A percentile compares a stretch with the other conserved stretches of the same genome.
Evolutionary conservation across 2,888 invertebrate genomes (phyloP).

Genomic region (Pristionchus fissidentatus): DNA sequence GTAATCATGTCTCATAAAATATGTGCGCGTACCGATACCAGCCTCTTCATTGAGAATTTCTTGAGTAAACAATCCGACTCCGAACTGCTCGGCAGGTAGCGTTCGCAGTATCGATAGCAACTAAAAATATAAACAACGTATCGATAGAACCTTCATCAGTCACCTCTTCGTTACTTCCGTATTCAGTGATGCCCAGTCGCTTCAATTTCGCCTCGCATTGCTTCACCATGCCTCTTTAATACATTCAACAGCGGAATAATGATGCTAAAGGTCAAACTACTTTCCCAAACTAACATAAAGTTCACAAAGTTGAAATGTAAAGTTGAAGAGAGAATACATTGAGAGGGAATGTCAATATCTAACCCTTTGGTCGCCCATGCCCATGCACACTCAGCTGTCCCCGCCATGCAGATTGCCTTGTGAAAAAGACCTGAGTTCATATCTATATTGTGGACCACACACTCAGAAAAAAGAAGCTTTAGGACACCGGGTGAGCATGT

Average conservation of each 20-base stretch:
- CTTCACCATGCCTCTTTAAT: too few species aligned
- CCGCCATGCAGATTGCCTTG: constrained; percentile 24
- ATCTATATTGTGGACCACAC: too few species aligned
- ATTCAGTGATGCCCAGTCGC: constrained; percentile 60
- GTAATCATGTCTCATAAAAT: too few species aligned
- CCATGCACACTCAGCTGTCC: neutral
- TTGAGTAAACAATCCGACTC: neutral
- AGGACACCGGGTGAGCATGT: too few species aligned
- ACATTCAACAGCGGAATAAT: too few species aligned
- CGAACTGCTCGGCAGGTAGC: neutral
- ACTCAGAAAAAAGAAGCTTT: too few species aligned
- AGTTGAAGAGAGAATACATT: too few species aligned
- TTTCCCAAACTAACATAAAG: neutral
- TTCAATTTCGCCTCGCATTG: constrained; percentile 40
- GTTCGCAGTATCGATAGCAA: neutral
- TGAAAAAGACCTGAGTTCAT: constrained; percentile 41
- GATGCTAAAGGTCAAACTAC: too few species aligned
- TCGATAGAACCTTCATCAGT: too few species aligned
- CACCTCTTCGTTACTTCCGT: neutral
- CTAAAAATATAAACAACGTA: neutral
- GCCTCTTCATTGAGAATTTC: neutral
- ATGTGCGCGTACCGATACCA: too few species aligned
- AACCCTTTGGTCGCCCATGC: constrained; percentile 5
- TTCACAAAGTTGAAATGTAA: neutral
- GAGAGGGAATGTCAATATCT: too few species aligned